These are phyloP conservation scores for Dusona sp. DNA, from an alignment of 2,888 invertebrate genomes.

Conservation along the genomic window DNA sequence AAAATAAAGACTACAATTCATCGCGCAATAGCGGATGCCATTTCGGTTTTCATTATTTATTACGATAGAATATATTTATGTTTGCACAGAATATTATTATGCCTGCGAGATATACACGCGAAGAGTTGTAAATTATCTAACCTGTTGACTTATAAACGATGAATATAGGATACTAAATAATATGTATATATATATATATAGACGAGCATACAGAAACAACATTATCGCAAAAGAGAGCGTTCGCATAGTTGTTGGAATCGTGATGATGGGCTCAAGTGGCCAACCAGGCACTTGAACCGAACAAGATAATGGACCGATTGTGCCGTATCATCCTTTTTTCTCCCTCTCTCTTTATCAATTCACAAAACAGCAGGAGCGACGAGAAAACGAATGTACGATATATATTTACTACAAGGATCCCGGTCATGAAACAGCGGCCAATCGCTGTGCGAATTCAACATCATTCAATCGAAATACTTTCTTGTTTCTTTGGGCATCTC, in stretches of 20 bases:
- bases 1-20: neutral
- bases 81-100: neutral
- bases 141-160: slow-evolving; percentile 37
- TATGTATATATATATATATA: slow-evolving; percentile 25
- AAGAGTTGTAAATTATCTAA: slow-evolving; percentile 42
- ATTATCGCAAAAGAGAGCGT: slow-evolving; percentile 44
- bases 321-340: slow-evolving; percentile 37
- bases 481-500: slow-evolving; percentile 82
- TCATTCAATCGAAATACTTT: slow-evolving; percentile 83
- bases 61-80: slow-evolving; percentile 3
- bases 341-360: neutral
- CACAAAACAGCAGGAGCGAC: slow-evolving; percentile 74
- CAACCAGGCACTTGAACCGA: slow-evolving; percentile 79
- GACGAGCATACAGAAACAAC: slow-evolving; percentile 19
- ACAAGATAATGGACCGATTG: slow-evolving; percentile 82
- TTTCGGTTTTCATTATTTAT: slow-evolving; percentile 30
- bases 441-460: slow-evolving; percentile 73
- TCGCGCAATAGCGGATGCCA: neutral
- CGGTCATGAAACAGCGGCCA: slow-evolving; percentile 60
- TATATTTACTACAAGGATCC: slow-evolving; percentile 34
- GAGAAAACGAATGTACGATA: slow-evolving; percentile 71
- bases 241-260: slow-evolving; percentile 50
- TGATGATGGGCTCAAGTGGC: slow-evolving; percentile 79
- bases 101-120: neutral
- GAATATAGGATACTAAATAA: slow-evolving; percentile 26